phyloP scores from a whole-genome alignment of 2,888 invertebrate genomes.

The Polymixis lichenea region DNA sequence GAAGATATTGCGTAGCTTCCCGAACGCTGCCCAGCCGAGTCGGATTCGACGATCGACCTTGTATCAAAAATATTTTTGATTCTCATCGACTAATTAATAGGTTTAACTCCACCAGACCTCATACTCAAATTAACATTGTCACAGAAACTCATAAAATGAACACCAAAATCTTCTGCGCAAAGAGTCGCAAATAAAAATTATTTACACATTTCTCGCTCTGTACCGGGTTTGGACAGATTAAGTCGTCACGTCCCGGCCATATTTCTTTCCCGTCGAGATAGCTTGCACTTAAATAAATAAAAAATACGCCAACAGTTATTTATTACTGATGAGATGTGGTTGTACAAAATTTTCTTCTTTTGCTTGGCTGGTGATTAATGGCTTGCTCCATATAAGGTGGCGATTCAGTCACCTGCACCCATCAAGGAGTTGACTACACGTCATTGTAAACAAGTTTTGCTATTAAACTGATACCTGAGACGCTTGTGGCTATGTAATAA shows the following conservation, averaged over 20 bases:
- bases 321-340: slow-evolving; percentile 62
- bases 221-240: slow-evolving; percentile 78
- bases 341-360: slow-evolving; percentile 40
- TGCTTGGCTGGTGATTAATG: slow-evolving; percentile 47
- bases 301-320: slow-evolving; percentile 67
- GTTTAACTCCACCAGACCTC: neutral
- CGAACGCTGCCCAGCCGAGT: no score
- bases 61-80: neutral
- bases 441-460: no score
- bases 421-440: no score
- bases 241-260: slow-evolving; percentile 82
- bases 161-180: slow-evolving; percentile 36
- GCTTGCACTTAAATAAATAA: slow-evolving; percentile 76
- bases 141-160: slow-evolving; percentile 14
- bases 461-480: no score
- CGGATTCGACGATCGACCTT: no score
- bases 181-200: slow-evolving; percentile 72
- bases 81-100: neutral
- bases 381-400: neutral
- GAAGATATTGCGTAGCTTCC: no score
- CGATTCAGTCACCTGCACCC: no score
- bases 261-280: slow-evolving; percentile 76
- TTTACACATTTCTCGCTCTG: slow-evolving; percentile 75
- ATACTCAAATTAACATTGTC: slow-evolving; percentile 10
- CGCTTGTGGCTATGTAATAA: no score